phyloP scores from a whole-genome alignment of 2,797 vertebrate species.

The Aratinga solstitialis region DNA sequence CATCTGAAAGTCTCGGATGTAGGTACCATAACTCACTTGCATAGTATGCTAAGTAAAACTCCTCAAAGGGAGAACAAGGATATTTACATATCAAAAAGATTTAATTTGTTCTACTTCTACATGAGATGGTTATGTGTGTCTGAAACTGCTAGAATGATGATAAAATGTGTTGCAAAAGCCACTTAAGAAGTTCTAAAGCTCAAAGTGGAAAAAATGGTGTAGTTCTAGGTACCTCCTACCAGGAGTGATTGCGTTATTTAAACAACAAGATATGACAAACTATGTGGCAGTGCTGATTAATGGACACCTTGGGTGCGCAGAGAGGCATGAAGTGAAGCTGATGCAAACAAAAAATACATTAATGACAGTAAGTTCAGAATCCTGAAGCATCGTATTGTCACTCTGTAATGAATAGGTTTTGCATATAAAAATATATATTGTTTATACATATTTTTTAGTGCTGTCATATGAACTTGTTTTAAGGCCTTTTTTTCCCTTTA shows the following conservation, averaged over 20 bases:
- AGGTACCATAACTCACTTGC: neutral
- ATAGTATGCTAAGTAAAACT: neutral
- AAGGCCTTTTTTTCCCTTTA: neutral
- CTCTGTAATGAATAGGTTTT: neutral
- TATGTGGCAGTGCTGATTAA: slow-evolving; percentile 11
- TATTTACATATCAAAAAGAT: neutral
- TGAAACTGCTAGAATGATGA: neutral
- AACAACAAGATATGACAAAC: neutral
- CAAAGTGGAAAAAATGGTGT: neutral
- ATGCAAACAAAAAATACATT: slow-evolving; percentile 17
- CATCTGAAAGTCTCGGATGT: neutral
- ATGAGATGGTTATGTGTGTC: too few species aligned
- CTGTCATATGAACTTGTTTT: neutral
- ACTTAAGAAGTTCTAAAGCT: neutral
- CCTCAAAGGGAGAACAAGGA: neutral
- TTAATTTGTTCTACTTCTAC: neutral
- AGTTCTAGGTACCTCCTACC: neutral
- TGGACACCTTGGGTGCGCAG: slow-evolving; percentile 15
- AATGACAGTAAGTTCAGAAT: slow-evolving; percentile 18
- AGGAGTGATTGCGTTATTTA: neutral
- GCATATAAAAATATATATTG: neutral
- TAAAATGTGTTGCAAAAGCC: neutral
- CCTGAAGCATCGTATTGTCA: neutral
- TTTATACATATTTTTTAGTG: neutral
- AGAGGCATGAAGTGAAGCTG: neutral